Conservation (phyloP, 37 sponge, comb jelly and placozoan species). For the Bolinopsis microptera region DNA sequence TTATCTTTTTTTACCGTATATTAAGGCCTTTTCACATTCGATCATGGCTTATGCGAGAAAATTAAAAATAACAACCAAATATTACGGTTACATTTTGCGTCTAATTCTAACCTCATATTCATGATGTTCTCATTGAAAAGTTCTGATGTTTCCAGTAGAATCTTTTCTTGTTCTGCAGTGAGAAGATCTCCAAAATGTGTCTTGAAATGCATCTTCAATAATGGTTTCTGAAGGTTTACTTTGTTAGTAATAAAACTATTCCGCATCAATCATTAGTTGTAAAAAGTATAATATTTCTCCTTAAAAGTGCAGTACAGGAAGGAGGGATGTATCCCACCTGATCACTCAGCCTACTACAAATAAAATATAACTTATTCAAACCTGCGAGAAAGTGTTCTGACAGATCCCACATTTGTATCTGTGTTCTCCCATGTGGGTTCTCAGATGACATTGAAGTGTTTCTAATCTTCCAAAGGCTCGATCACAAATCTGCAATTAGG, state of each 20-base stretch:
- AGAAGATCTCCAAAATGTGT: conserved; percentile 43
- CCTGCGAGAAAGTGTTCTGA: conserved; percentile 46
- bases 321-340: too few relatives aligned
- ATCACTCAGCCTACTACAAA: too few relatives aligned
- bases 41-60: too few relatives aligned
- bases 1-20: too few relatives aligned
- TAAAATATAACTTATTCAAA: too few relatives aligned
- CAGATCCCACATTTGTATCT: conserved; percentile 20
- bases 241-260: too few relatives aligned
- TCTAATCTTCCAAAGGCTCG: conserved; percentile 50
- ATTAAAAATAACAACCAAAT: too few relatives aligned
- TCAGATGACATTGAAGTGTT: conserved; percentile 52
- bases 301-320: too few relatives aligned
- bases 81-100: too few relatives aligned
- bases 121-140: not conserved
- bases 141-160: conserved; percentile 27
- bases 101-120: not conserved
- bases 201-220: conserved; percentile 35
- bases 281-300: too few relatives aligned
- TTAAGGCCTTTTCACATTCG: too few relatives aligned
- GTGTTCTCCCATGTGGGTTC: not conserved
- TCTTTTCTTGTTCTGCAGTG: conserved; percentile 33
- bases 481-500: conserved; percentile 51
- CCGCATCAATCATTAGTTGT: not conserved
- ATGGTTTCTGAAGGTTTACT: not conserved